Evolutionary conservation across 2,113 vertebrate species (phyloP), one percentile per base, ranked within the genome.

Genomic region (Chunga burmeisteri): DNA sequence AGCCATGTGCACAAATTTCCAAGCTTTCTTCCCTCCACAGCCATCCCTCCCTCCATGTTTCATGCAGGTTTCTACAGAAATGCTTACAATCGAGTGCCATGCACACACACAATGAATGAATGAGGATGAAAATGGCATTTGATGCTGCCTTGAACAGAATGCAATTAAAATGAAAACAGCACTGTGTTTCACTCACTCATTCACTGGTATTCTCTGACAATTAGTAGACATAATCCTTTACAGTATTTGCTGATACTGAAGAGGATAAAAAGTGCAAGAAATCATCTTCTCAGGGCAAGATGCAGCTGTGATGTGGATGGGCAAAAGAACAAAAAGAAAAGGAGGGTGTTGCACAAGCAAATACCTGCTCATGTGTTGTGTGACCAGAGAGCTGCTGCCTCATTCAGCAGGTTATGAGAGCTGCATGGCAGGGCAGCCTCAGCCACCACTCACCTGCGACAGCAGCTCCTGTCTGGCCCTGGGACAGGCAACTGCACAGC

Each of bases 401-500:
- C 5, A 11, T 40, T 77, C 40, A 49, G 36, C 46, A 56, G 34
- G 12, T 29, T 47, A n/a, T 21, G 32, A 44, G 44, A 78, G 20
- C 19, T 5, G 7, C 3, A 3, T 0, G 10, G 18, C 16, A 25
- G 14, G 15, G 15, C 47, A 84, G 42, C n/a, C 63, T 25, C 49
- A 40, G 58, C 9, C 59, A 46, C 16, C 0, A 1, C 36, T 67
- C 40, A 17, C 19, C 36, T 40, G 36, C 3, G 11, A 23, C 0
- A 2, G 38, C 20, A 77, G 11, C 58, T 47, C 42, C 56, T 34
- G 27, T 20, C 32, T 0, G 0, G n/a, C 62, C 42, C 44, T 9
- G 16, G 34, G n/a, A 26, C 75, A 67, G 47, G 75, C 19, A 80
- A 23, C 58, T 18, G 14, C 46, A 34, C n/a, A 71, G 5, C 21